Percentiles rank a stretch among this genome's conserved stretches.
Evolutionary conservation across 2,113 vertebrate genomes (phyloP).

Genomic region (Gymnorhina tibicen): DNA sequence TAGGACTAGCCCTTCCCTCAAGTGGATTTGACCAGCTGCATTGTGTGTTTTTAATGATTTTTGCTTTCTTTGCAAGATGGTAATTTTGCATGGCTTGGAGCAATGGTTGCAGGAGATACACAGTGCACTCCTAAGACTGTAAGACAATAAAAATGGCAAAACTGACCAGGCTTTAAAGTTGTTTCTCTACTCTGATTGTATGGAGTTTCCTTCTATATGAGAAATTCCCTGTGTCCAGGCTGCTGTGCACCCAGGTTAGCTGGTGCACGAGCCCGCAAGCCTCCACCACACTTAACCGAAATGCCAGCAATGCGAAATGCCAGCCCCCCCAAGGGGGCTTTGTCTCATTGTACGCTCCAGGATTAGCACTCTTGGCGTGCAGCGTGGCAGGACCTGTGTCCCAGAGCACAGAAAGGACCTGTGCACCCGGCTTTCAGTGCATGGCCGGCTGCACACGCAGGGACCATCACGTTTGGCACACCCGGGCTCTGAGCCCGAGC

Average conservation of each 20-base stretch:
- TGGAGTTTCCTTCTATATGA: not conserved
- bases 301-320: not conserved
- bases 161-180: not conserved
- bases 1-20: not conserved
- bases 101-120: not conserved
- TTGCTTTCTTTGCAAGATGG: not conserved
- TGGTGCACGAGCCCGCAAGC: not conserved
- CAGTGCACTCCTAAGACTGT: not conserved
- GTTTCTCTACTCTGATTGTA: not conserved
- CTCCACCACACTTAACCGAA: not conserved
- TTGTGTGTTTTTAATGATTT: not conserved
- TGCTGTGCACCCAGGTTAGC: not conserved
- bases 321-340: not conserved
- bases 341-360: accelerated
- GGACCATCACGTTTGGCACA: not conserved
- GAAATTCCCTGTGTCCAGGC: not conserved
- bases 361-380: not conserved
- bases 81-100: not conserved
- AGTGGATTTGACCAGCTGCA: not conserved
- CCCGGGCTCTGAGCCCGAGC: not conserved
- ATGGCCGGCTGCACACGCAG: accelerated
- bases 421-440: accelerated
- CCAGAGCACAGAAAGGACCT: not conserved
- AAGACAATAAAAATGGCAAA: not conserved
- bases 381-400: not conserved